phyloP scores from a whole-genome alignment of 2,113 vertebrate genomes.

The Ctenodactylus gundi region DNA sequence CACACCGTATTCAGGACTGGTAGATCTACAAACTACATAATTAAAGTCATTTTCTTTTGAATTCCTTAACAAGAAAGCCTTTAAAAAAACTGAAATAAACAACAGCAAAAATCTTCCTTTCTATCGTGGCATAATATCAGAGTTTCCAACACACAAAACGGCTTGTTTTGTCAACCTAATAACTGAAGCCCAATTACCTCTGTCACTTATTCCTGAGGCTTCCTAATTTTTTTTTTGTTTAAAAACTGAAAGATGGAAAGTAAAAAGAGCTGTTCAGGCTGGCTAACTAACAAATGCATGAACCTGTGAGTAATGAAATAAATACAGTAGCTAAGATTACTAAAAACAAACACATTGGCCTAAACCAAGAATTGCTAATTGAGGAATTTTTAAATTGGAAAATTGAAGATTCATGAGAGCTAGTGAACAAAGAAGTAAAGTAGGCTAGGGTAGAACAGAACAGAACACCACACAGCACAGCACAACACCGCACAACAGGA shows the following conservation, averaged over 20 bases:
- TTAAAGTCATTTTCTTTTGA: constrained; percentile 26
- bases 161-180: background rate
- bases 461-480: background rate
- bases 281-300: background rate
- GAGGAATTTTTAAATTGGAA: background rate
- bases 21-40: constrained; percentile 62
- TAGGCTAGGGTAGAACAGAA: background rate
- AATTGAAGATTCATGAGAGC: constrained; percentile 7
- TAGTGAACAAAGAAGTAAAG: background rate
- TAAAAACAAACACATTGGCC: constrained; percentile 42
- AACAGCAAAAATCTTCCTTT: background rate
- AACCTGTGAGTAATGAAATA: constrained; percentile 65
- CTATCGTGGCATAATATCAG: background rate
- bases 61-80: background rate
- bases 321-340: background rate
- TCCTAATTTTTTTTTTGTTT: constrained; percentile 42
- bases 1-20: constrained; percentile 31
- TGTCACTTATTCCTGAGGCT: background rate
- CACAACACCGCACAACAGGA: too few species aligned
- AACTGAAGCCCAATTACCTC: background rate
- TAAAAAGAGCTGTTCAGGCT: constrained; percentile 48
- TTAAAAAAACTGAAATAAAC: background rate
- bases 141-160: background rate
- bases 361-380: constrained; percentile 35
- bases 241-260: constrained; percentile 29